Evolutionary conservation across 2,113 vertebrate species (phyloP).

Genomic region (Malurus melanocephalus): DNA sequence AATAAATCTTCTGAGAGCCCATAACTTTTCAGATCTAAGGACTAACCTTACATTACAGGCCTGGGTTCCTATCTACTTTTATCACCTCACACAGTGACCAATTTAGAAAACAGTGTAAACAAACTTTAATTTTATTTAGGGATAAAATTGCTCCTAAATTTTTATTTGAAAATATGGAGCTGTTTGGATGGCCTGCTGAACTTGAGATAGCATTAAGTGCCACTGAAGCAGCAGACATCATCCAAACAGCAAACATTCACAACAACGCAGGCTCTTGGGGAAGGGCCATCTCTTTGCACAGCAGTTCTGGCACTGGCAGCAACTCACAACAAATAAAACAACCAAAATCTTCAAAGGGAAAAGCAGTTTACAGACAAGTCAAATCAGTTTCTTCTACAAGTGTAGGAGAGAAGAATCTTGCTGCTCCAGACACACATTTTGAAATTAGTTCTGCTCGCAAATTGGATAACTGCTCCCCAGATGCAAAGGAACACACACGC

Average conservation of each 20-base stretch:
- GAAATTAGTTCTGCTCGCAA: background rate
- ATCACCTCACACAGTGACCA: background rate
- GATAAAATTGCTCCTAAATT: background rate
- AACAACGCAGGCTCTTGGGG: rapidly evolving
- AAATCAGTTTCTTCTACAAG: background rate
- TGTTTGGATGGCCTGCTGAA: background rate
- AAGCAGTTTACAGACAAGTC: background rate
- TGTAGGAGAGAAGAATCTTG: background rate
- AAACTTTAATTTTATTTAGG: background rate
- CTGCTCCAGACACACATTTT: background rate
- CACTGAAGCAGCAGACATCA: background rate
- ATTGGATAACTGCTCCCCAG: background rate
- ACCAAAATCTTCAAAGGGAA: background rate
- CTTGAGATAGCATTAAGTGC: rapidly evolving
- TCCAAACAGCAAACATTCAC: background rate
- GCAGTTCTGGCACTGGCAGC: background rate
- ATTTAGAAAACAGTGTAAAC: background rate
- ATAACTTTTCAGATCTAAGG: background rate
- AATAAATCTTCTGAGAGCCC: background rate
- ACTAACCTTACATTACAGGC: background rate
- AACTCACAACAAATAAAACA: background rate
- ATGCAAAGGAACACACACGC: background rate
- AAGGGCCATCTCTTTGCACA: background rate
- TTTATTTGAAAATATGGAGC: background rate
- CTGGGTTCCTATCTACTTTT: background rate